Conservation (phyloP, 1,140 invertebrate genomes). For the Apolygus lucorum region DNA sequence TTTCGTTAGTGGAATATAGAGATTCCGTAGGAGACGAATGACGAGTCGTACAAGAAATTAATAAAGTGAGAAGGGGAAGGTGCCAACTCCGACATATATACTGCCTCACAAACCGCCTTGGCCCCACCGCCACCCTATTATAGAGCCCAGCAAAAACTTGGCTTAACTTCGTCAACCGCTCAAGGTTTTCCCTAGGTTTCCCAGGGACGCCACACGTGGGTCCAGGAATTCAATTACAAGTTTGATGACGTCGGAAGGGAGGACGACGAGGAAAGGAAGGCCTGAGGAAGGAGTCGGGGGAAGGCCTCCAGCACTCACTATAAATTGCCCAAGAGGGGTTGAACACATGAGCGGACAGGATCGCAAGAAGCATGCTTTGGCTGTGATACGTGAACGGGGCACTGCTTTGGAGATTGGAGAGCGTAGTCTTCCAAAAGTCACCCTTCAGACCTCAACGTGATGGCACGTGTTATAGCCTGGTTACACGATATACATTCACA, state of each 20-base stretch:
- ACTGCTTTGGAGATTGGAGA: slow-evolving; percentile 1
- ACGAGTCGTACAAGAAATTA: neutral
- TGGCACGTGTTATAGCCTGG: slow-evolving; percentile 5
- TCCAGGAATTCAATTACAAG: slow-evolving; percentile 22
- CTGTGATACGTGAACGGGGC: slow-evolving; percentile 4
- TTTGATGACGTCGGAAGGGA: slow-evolving; percentile 16
- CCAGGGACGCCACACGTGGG: slow-evolving; percentile 3
- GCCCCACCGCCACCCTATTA: neutral
- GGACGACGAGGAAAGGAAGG: neutral
- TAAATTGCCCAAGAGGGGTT: slow-evolving; percentile 4
- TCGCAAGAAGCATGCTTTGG: slow-evolving; percentile 9
- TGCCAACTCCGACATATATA: neutral
- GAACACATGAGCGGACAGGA: slow-evolving; percentile 13
- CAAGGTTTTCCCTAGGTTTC: neutral
- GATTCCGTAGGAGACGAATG: neutral
- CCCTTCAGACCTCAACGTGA: neutral
- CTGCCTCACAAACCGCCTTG: neutral
- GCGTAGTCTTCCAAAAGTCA: neutral
- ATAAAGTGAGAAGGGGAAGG: neutral
- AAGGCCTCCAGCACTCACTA: neutral
- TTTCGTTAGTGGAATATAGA: too few species aligned
- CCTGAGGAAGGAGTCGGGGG: neutral
- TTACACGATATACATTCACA: neutral
- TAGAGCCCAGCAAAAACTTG: slow-evolving; percentile 12
- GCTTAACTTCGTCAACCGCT: slow-evolving; percentile 17